phyloP scores from a whole-genome alignment of 2,888 invertebrate species.

The Sesia bembeciformis region DNA sequence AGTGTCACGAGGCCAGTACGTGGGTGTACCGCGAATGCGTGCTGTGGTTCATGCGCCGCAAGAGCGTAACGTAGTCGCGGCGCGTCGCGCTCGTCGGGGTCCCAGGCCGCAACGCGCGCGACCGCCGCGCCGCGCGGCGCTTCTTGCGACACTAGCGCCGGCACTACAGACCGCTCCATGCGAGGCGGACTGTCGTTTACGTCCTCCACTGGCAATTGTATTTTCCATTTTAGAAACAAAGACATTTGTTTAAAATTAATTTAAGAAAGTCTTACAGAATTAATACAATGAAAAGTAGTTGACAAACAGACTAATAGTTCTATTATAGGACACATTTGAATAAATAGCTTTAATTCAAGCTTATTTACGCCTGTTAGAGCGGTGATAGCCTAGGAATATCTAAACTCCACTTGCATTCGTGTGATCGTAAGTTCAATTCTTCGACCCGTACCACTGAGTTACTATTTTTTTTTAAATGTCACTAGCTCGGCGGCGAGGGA shows the following conservation, averaged over 20 bases:
- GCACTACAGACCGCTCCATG: constrained; percentile 87
- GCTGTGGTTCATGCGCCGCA: constrained; percentile 51
- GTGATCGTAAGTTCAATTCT: too few species aligned
- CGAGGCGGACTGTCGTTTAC: constrained; percentile 93
- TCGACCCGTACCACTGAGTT: too few species aligned
- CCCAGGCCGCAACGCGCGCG: constrained; percentile 90
- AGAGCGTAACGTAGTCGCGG: constrained; percentile 85
- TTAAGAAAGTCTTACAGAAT: too few species aligned
- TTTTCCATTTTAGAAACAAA: constrained; percentile 5
- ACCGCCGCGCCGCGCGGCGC: constrained; percentile 91
- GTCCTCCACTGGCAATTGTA: constrained; percentile 78
- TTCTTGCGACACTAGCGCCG: constrained; percentile 84
- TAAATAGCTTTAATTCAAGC: too few species aligned
- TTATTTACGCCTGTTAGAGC: too few species aligned
- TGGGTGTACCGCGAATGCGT: constrained; percentile 25
- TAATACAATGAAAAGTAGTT: too few species aligned
- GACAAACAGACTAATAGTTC: too few species aligned
- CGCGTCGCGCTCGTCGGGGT: constrained; percentile 88
- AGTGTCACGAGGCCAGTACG: constrained; percentile 77
- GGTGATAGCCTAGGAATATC: too few species aligned
- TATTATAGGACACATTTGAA: too few species aligned
- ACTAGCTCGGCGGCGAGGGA: too few species aligned
- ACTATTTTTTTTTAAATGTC: too few species aligned
- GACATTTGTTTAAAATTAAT: neutral
- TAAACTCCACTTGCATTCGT: too few species aligned